Conservation (phyloP, 53 echinoderm and acorn worm species). For the Crossaster papposus region DNA sequence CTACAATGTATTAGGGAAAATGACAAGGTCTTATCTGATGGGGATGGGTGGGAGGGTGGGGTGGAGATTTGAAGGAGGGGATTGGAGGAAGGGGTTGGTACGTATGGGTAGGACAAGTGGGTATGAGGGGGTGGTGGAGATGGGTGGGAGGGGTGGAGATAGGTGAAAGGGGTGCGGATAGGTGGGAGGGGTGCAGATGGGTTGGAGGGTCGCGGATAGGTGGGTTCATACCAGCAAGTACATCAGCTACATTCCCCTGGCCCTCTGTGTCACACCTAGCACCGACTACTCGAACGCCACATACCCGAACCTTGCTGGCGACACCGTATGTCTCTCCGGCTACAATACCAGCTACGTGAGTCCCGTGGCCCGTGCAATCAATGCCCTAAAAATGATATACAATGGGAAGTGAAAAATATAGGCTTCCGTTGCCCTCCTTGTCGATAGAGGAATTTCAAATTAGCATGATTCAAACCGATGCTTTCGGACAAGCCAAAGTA, state of each 20-base stretch:
- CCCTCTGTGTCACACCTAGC: constrained; percentile 9
- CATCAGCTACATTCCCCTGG: constrained; percentile 39
- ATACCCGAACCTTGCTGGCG: constrained; percentile 23
- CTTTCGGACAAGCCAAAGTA: too few species aligned
- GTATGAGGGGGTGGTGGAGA: too few species aligned
- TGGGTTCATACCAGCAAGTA: constrained; percentile 32
- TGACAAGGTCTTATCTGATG: too few species aligned
- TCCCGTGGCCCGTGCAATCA: constrained; percentile 46
- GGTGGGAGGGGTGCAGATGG: too few species aligned
- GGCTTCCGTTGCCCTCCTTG: not conserved
- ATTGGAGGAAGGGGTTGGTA: too few species aligned
- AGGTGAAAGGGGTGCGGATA: too few species aligned
- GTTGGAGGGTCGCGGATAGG: not conserved
- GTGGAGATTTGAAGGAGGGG: too few species aligned
- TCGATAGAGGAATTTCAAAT: not conserved
- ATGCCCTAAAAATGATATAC: constrained; percentile 26
- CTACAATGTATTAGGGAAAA: too few species aligned
- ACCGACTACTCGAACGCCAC: constrained; percentile 26
- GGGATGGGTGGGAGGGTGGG: too few species aligned
- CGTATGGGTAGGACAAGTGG: too few species aligned
- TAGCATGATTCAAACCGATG: too few species aligned
- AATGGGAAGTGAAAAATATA: not conserved
- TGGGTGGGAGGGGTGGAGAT: too few species aligned
- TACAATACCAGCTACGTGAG: constrained; percentile 26
- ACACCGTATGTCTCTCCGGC: constrained; percentile 42